A percentile compares a stretch with the other conserved stretches of the same genome.
Evolutionary conservation across 1,140 invertebrate genomes (phyloP).

Genomic region (Chironomus tepperi): DNA sequence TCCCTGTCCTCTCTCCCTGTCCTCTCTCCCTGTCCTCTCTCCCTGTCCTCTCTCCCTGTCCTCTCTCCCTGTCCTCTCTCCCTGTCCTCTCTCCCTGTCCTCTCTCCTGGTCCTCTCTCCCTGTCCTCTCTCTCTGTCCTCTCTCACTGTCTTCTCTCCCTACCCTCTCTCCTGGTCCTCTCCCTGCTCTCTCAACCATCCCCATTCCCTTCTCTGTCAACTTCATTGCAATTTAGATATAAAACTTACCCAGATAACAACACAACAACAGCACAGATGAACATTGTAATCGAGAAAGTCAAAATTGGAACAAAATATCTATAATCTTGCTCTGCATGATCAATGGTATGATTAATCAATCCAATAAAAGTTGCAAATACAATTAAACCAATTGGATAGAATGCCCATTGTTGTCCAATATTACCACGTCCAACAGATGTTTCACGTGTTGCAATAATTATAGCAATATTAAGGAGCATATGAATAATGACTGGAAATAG

Average conservation of each 20-base stretch:
- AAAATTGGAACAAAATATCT: slow-evolving; percentile 42
- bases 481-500: slow-evolving; percentile 64
- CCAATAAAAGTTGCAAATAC: slow-evolving; percentile 60
- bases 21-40: too few species aligned
- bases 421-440: slow-evolving; percentile 68
- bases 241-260: slow-evolving; percentile 47
- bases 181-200: too few species aligned
- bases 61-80: too few species aligned
- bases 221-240: too few species aligned
- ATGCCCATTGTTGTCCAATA: slow-evolving; percentile 69
- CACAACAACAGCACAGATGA: slow-evolving; percentile 55
- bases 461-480: slow-evolving; percentile 60
- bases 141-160: too few species aligned
- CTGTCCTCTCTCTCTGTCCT: too few species aligned
- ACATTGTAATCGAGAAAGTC: slow-evolving; percentile 50
- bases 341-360: slow-evolving; percentile 35
- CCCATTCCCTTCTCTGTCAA: too few species aligned
- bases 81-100: too few species aligned
- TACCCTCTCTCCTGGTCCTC: too few species aligned
- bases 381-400: slow-evolving; percentile 62
- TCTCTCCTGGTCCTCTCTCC: too few species aligned
- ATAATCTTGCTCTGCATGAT: slow-evolving; percentile 29
- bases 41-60: too few species aligned
- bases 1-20: too few species aligned
- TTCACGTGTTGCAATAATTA: slow-evolving; percentile 70